Conservation (phyloP, 1,140 invertebrate genomes). For the Ephestia elutella region DNA sequence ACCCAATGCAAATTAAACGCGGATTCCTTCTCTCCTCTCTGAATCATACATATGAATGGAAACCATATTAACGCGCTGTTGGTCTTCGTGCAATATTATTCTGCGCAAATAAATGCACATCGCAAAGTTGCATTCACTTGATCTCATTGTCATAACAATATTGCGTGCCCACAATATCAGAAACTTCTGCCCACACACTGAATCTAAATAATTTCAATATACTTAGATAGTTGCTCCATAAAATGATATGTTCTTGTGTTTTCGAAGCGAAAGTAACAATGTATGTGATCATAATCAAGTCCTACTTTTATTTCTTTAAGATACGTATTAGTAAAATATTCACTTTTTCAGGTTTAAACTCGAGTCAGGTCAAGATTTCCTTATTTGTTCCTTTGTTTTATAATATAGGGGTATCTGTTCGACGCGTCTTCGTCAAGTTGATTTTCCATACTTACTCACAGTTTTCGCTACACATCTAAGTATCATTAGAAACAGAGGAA, state of each 20-base stretch:
- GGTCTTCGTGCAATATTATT: background rate
- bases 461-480: too few relatives aligned
- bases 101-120: constrained; percentile 1
- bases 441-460: too few relatives aligned
- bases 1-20: background rate
- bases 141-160: background rate
- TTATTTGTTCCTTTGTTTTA: too few relatives aligned
- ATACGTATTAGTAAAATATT: too few relatives aligned
- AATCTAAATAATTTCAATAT: background rate
- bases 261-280: too few relatives aligned
- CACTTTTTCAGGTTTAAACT: too few relatives aligned
- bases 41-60: background rate
- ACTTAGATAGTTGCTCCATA: background rate
- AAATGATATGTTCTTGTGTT: background rate
- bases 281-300: too few relatives aligned
- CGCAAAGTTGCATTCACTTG: constrained; percentile 1
- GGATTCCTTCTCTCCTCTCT: background rate
- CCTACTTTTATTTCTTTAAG: too few relatives aligned
- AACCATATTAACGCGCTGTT: background rate
- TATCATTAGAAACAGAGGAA: too few relatives aligned
- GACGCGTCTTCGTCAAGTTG: too few relatives aligned
- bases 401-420: too few relatives aligned
- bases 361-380: too few relatives aligned
- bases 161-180: background rate
- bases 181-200: background rate